phyloP scores from a whole-genome alignment of 2,797 vertebrate species.

The Acrocephalus scirpaceus region DNA sequence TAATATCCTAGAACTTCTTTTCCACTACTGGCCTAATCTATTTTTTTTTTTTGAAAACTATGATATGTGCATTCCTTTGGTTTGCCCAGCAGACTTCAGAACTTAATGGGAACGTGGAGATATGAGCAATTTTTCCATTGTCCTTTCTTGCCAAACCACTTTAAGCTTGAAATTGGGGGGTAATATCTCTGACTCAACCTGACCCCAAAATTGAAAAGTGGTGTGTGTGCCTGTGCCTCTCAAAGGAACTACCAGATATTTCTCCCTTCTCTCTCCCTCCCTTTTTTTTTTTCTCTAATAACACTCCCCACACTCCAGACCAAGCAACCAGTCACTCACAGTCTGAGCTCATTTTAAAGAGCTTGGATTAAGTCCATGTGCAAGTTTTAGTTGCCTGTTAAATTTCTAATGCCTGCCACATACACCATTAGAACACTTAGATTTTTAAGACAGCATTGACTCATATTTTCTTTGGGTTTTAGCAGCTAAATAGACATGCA shows the following conservation, averaged over 20 bases:
- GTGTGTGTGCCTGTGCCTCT: background rate
- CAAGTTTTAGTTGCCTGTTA: conserved; percentile 64
- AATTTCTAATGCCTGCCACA: conserved; percentile 66
- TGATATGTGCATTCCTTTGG: conserved; percentile 74
- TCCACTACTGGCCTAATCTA: conserved; percentile 64
- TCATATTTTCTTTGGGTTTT: conserved; percentile 39
- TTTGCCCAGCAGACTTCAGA: conserved; percentile 68
- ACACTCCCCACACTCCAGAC: conserved; percentile 38
- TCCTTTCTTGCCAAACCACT: conserved; percentile 68
- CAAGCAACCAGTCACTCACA: conserved; percentile 53
- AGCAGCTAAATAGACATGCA: background rate
- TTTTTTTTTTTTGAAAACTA: conserved; percentile 53
- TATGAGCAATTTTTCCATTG: conserved; percentile 67
- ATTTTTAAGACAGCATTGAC: conserved; percentile 26
- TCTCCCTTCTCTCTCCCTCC: background rate
- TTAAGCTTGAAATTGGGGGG: conserved; percentile 63
- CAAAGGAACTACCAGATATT: conserved; percentile 7
- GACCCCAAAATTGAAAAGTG: conserved; percentile 57
- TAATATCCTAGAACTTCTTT: conserved; percentile 69
- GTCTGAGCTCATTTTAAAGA: conserved; percentile 70
- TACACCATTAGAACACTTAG: conserved; percentile 45
- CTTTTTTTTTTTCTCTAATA: background rate
- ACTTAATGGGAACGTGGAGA: conserved; percentile 57
- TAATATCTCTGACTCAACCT: conserved; percentile 65
- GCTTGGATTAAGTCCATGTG: conserved; percentile 63